phyloP scores from a whole-genome alignment of 2,888 invertebrate genomes.

The Melieria crassipennis region DNA sequence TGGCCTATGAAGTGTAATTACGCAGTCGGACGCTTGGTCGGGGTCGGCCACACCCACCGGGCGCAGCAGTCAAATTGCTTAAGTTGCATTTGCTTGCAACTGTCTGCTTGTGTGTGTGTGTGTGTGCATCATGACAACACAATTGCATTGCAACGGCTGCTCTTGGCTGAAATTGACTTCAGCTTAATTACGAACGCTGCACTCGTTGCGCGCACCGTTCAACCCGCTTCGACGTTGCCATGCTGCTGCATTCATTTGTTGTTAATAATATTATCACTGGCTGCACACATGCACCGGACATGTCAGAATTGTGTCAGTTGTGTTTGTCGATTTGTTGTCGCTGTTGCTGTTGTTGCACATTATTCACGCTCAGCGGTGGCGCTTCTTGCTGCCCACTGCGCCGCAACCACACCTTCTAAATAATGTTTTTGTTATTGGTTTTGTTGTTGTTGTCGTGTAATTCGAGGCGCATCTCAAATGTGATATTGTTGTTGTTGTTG shows the following conservation, averaged over 20 bases:
- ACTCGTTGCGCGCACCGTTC: not conserved
- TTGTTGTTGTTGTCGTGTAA: not conserved
- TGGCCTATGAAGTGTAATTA: constrained; percentile 35
- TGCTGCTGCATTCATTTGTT: constrained; percentile 11
- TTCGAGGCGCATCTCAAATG: too few relatives aligned
- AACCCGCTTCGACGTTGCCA: not conserved
- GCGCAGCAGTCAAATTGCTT: not conserved
- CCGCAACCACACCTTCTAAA: not conserved
- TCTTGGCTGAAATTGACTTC: constrained; percentile 41
- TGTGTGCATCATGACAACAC: not conserved
- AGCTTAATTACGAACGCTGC: constrained; percentile 19
- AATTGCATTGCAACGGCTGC: not conserved
- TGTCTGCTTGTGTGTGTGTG: not conserved
- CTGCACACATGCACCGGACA: not conserved
- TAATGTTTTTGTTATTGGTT: not conserved
- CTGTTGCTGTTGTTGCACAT: not conserved
- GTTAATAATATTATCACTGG: constrained; percentile 14
- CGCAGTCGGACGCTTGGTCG: not conserved
- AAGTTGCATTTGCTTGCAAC: not conserved
- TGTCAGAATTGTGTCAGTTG: constrained; percentile 1
- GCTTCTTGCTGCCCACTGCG: not conserved
- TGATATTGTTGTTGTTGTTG: too few relatives aligned
- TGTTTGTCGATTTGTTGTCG: constrained; percentile 1
- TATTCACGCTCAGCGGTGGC: constrained; percentile 3
- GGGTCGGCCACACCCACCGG: too few relatives aligned